Conservation (phyloP, 2,797 vertebrate genomes). For the Threskiornis aethiopicus region DNA sequence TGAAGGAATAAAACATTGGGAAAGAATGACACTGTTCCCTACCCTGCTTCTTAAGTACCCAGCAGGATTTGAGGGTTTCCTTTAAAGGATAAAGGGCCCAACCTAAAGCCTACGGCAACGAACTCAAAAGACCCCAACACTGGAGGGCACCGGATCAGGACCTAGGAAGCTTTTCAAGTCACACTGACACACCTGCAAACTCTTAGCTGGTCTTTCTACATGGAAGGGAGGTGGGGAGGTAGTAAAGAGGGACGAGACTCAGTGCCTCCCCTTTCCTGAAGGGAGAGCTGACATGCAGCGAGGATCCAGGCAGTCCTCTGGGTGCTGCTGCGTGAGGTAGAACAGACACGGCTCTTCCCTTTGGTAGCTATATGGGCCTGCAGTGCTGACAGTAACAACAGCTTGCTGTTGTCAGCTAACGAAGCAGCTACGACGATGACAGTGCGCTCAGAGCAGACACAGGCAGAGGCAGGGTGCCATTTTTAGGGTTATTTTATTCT, state of each 20-base stretch:
- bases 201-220: neutral
- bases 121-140: neutral
- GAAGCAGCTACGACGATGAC: neutral
- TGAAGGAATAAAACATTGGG: neutral
- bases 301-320: neutral
- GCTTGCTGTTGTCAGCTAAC: neutral
- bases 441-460: neutral
- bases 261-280: neutral
- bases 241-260: neutral
- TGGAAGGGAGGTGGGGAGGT: neutral
- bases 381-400: neutral
- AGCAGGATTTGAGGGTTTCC: neutral
- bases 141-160: neutral
- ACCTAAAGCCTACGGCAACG: neutral
- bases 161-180: accelerated
- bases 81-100: neutral
- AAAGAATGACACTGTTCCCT: neutral
- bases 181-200: neutral
- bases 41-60: neutral
- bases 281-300: accelerated
- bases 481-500: neutral
- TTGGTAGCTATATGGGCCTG: neutral
- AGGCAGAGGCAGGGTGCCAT: neutral
- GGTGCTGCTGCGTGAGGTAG: neutral
- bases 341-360: neutral